Evolutionary conservation across 2,888 invertebrate genomes (phyloP), one percentile per base, ranked within the genome.

Genomic region (Agrochola lychnidis): DNA sequence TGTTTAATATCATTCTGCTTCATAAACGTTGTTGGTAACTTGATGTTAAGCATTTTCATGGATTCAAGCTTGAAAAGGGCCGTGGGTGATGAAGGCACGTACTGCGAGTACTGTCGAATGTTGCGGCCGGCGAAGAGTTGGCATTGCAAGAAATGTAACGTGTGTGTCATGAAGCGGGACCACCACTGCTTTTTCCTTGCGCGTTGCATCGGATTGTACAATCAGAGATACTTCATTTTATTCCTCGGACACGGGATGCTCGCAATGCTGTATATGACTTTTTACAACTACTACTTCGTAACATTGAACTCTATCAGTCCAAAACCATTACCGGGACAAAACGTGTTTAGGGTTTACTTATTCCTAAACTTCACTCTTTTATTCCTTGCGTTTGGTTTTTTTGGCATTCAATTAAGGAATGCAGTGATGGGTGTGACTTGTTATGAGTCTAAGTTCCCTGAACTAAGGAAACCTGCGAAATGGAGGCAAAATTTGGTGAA

Each of bases 151-250:
- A 97, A 95, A 0, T 99, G 99, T 93, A 97, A 98, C 67, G 96
- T 97, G 0, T 99, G 99, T 91, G 98, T 99, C 70, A 90, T 98
- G 4, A 98, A 98, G 89, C 96, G 99, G 79, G 99, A 99, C 90
- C 99, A 98, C 93, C 98, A 98, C 91, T 98, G 99, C 91, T 97
- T 98, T 79, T 99, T 99, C 93, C 98, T 98, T 1, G 98, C 98
- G 0, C 98, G 98, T 87, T 99, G 99, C 93, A 97, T 99, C 72
- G 99, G 99, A 12, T 97, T 98, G 88, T 93, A 97, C 86, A 99
- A 99, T 93, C 98, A 98, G 85, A 97, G 99, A 84, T 99, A 98
- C 93, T 99, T 98, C 91, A 90, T 98, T 10, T 96, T 98, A 90
- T 98, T 98, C 90, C 93, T 98, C 1, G 89, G 97, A 0, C 98